phyloP scores from a whole-genome alignment of 2,888 invertebrate genomes.

The Rhynchonema sp. region DNA sequence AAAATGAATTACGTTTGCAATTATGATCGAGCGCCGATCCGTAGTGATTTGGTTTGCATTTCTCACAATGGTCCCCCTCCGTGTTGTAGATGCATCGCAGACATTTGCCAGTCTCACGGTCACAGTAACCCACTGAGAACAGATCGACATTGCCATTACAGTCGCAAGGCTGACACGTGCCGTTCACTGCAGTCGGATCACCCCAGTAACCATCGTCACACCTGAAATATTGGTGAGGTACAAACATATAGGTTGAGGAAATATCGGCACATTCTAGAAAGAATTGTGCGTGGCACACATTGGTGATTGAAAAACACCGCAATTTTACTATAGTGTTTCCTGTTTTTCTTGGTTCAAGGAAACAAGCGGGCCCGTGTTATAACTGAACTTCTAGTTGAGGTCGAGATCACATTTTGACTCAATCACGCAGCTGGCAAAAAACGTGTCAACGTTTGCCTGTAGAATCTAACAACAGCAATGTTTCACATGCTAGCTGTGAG shows the following conservation, averaged over 20 bases:
- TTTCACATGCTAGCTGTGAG: no score
- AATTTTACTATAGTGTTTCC: no score
- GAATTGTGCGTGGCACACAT: no score
- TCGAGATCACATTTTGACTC: no score
- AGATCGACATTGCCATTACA: slow-evolving; percentile 71
- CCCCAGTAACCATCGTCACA: slow-evolving; percentile 58
- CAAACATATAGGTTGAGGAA: background rate
- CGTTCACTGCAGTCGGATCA: slow-evolving; percentile 42
- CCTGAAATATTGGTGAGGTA: slow-evolving; percentile 30
- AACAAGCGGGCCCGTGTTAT: no score
- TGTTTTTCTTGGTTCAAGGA: no score
- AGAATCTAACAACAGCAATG: no score
- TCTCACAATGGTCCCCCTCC: slow-evolving; percentile 50
- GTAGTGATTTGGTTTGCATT: slow-evolving; percentile 22
- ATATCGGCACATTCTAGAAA: no score
- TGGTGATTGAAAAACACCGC: no score
- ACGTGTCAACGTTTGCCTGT: no score
- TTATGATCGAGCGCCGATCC: slow-evolving; percentile 19
- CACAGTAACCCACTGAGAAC: slow-evolving; percentile 42
- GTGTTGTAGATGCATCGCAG: slow-evolving; percentile 57
- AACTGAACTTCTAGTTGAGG: no score
- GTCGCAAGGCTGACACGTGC: slow-evolving; percentile 44
- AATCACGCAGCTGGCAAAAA: no score
- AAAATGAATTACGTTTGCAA: slow-evolving; percentile 13
- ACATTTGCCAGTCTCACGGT: slow-evolving; percentile 62